Evolutionary conservation across 2,113 vertebrate genomes (phyloP).

Genomic region (Lipotes vexillifer): DNA sequence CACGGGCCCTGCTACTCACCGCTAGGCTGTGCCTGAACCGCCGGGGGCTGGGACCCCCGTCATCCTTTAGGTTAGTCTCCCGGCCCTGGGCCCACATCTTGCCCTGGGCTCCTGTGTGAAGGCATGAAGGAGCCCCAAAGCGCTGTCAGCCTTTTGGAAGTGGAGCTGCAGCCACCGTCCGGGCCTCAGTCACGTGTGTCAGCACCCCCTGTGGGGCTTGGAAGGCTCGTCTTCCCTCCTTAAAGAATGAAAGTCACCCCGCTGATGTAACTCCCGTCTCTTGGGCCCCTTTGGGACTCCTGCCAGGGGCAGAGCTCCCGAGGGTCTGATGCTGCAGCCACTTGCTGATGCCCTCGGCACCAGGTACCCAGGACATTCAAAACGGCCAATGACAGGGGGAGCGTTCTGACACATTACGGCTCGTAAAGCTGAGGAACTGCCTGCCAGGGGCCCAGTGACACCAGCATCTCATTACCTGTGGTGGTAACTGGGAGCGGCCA

Average conservation of each 20-base stretch:
- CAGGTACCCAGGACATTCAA: neutral
- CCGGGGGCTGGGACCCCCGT: neutral
- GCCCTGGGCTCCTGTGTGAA: neutral
- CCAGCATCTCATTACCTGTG: neutral
- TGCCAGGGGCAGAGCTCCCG: neutral
- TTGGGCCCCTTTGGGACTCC: no score
- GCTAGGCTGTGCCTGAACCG: neutral
- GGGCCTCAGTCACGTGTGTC: neutral
- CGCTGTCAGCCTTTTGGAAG: neutral
- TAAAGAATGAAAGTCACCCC: neutral
- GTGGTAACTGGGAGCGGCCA: no score
- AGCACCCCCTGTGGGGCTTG: neutral
- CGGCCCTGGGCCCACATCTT: rapidly evolving
- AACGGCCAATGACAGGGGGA: rapidly evolving
- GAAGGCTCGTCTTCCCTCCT: neutral
- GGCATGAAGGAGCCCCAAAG: neutral
- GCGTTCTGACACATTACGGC: neutral
- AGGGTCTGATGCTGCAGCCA: neutral
- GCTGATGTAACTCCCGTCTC: neutral
- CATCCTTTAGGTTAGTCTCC: neutral
- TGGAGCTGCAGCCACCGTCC: rapidly evolving
- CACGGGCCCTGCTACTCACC: rapidly evolving
- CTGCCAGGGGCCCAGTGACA: neutral
- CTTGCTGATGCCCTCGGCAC: neutral
- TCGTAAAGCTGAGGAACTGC: neutral